Conservation (phyloP, 2,113 vertebrate genomes). For the Indicator maculatus region DNA sequence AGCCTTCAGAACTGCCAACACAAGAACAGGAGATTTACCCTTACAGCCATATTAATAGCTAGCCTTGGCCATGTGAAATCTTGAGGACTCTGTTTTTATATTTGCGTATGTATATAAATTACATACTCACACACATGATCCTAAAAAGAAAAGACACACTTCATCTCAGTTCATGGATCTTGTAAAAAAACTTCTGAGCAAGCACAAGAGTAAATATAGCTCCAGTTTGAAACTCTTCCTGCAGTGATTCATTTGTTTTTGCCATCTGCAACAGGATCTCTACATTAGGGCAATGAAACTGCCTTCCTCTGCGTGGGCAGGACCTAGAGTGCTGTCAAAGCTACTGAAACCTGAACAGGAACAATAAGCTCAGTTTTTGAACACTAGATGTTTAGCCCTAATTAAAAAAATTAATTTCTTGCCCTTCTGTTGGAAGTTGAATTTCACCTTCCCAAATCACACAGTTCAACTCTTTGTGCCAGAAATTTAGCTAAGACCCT, state of each 20-base stretch:
- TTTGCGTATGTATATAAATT: background rate
- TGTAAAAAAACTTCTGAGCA: background rate
- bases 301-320: background rate
- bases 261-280: background rate
- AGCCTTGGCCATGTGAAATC: background rate
- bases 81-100: background rate
- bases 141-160: background rate
- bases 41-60: background rate
- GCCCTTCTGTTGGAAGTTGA: background rate
- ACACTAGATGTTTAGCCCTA: background rate
- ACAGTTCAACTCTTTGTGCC: background rate
- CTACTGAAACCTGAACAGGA: constrained; percentile 10
- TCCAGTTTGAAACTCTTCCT: background rate
- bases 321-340: background rate
- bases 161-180: background rate
- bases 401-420: constrained; percentile 8
- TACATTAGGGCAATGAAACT: background rate
- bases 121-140: background rate
- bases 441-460: background rate
- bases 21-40: background rate
- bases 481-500: background rate
- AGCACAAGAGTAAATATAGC: constrained; percentile 21
- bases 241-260: constrained; percentile 21
- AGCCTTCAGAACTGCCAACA: background rate
- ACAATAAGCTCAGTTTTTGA: background rate